These are phyloP conservation scores for Trypoxylon attenuatum DNA, from an alignment of 2,888 invertebrate species.

Conservation along the genomic window DNA sequence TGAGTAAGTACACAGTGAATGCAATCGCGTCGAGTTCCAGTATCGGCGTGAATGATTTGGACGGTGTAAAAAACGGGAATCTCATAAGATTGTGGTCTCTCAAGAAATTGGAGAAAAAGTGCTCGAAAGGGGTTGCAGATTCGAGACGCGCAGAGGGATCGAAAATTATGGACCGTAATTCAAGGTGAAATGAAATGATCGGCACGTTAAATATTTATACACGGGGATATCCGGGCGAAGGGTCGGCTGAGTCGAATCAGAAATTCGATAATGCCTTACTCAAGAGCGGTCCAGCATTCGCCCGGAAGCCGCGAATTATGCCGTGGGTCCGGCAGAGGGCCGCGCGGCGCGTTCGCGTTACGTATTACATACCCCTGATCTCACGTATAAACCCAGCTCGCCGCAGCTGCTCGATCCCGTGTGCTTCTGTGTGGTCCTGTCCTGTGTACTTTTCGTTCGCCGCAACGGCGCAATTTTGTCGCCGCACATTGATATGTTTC, in stretches of 20 bases:
- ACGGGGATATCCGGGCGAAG: conserved; percentile 42
- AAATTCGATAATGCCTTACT: conserved; percentile 73
- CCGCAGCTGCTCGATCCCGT: conserved; percentile 37
- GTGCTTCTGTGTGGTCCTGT: conserved; percentile 54
- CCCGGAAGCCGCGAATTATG: conserved; percentile 71
- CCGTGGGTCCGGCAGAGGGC: conserved; percentile 41
- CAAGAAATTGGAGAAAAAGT: background rate
- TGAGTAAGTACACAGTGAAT: background rate
- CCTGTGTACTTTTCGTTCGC: conserved; percentile 41
- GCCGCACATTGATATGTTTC: conserved; percentile 12
- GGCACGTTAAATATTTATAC: conserved; percentile 68
- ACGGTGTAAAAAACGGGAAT: background rate
- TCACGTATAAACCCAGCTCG: conserved; percentile 52
- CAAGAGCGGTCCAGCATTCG: conserved; percentile 62
- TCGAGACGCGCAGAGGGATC: conserved; percentile 12
- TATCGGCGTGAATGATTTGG: background rate
- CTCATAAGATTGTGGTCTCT: background rate
- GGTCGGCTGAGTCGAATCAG: conserved; percentile 69
- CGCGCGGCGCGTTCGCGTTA: conserved; percentile 45
- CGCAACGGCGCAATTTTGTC: conserved; percentile 22
- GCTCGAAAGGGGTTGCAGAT: conserved; percentile 11
- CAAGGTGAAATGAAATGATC: conserved; percentile 58
- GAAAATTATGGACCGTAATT: conserved; percentile 48
- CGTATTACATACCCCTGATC: conserved; percentile 53
- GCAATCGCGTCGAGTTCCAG: too few species aligned